Evolutionary conservation across 2,888 invertebrate species (phyloP), one percentile per base, ranked within the genome.

Genomic region (Ametastegia equiseti): DNA sequence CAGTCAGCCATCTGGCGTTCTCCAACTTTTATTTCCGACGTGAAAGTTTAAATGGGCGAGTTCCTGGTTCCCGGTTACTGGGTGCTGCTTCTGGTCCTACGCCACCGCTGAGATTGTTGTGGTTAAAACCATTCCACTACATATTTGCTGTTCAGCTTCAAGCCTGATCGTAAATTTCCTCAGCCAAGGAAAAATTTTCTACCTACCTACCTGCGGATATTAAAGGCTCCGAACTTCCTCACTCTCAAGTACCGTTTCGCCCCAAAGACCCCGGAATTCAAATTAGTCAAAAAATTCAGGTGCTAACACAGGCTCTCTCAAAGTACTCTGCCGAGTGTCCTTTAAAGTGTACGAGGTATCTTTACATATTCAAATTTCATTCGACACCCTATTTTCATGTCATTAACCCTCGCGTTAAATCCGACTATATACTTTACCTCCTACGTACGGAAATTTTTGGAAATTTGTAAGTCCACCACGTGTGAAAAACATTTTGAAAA

Each of bases 21-120:
- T 69, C 78, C 65, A 81, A 77, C 84, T 84, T 86, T 86, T 86
- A 86, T 86, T 87, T 87, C 79, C 73, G 63, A 85, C 84, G 84
- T 83, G 84, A 87, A 86, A 86, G 85, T 86, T 86, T 86, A 87
- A 86, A 87, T 83, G 83, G n/a, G 78, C 36, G 78, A 79, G 19
- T 45, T 23, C 63, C 50, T 63, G 78, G 77, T 57, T 57, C 15
- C 39, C 57, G 60, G 33, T 13, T 39, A 63, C 36, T 23, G 73
- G 71, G 11, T 39, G 33, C 23, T 39, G 47, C 23, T 39, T 19
- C 23, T 33, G 19, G 60, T 19, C 39, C 57, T n/a, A 47, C 13
- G 75, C 83, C 71, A 75, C 80, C 54, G 75, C 47, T 75, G 77
- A 75, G 75, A 75, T 80, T 78, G 19, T 65, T 81, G 65, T 81